Evolutionary conservation across 2,113 vertebrate species (phyloP).

Genomic region (Glaucidium brasilianum): DNA sequence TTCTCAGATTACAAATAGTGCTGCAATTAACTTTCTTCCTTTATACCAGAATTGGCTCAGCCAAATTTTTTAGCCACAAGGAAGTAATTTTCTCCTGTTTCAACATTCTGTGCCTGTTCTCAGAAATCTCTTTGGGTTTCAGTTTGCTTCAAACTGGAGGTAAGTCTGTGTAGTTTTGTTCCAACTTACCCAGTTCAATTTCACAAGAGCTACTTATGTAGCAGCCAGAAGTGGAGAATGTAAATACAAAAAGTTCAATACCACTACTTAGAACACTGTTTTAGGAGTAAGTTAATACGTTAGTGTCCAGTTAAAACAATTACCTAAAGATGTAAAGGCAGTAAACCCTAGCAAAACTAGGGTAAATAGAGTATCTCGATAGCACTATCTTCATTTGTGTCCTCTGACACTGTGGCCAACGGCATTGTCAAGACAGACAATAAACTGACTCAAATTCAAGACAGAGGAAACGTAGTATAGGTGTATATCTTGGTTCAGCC

Average conservation of each 20-base stretch:
- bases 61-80: neutral
- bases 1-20: neutral
- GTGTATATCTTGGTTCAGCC: neutral
- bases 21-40: neutral
- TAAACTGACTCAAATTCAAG: neutral
- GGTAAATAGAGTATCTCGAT: neutral
- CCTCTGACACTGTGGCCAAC: rapidly evolving
- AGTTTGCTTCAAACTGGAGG: neutral
- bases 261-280: neutral
- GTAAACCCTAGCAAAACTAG: neutral
- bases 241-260: neutral
- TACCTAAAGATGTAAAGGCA: neutral
- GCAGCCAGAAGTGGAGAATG: neutral
- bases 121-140: neutral
- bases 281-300: neutral
- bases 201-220: neutral
- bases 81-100: slow-evolving; percentile 1
- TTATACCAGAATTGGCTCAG: neutral
- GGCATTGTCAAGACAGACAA: neutral
- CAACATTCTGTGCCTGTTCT: neutral
- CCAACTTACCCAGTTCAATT: neutral
- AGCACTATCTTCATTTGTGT: neutral
- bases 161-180: neutral
- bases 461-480: neutral
- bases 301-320: neutral